These are phyloP conservation scores for Paradisaea rubra DNA, from an alignment of 2,113 vertebrate genomes.

Conservation along the genomic window DNA sequence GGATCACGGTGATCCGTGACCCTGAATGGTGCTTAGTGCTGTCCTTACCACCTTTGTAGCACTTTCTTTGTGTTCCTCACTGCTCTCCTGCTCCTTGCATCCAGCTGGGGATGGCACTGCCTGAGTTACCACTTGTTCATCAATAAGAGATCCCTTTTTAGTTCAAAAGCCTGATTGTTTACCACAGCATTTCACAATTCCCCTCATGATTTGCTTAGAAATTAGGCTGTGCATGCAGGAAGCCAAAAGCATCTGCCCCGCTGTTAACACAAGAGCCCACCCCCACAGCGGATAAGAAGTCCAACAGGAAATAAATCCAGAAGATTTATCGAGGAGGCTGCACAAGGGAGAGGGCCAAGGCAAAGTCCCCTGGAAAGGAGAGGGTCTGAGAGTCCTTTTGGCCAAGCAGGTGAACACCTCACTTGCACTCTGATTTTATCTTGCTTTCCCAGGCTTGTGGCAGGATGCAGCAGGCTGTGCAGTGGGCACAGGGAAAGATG, in stretches of 20 bases:
- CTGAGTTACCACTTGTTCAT: neutral
- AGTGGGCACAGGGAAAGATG: neutral
- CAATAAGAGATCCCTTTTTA: neutral
- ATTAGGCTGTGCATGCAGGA: neutral
- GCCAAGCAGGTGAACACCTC: neutral
- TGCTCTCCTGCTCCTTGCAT: neutral
- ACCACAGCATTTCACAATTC: neutral
- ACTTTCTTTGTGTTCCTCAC: neutral
- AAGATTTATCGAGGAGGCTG: neutral
- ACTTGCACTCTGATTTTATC: neutral
- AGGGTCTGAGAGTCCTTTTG: neutral
- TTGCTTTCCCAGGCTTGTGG: neutral
- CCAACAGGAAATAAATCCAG: neutral
- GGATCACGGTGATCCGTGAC: neutral
- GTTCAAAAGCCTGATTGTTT: neutral
- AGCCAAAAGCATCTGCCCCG: neutral
- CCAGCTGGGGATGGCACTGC: neutral
- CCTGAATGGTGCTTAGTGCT: neutral
- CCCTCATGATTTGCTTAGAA: neutral
- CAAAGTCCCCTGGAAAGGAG: neutral
- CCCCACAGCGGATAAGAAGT: neutral
- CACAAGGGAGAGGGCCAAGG: accelerated
- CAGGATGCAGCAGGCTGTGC: neutral
- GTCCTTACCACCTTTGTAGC: neutral
- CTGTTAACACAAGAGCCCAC: neutral